Evolutionary conservation across 2,888 invertebrate species (phyloP).

Genomic region (Pediacus dermestoides): DNA sequence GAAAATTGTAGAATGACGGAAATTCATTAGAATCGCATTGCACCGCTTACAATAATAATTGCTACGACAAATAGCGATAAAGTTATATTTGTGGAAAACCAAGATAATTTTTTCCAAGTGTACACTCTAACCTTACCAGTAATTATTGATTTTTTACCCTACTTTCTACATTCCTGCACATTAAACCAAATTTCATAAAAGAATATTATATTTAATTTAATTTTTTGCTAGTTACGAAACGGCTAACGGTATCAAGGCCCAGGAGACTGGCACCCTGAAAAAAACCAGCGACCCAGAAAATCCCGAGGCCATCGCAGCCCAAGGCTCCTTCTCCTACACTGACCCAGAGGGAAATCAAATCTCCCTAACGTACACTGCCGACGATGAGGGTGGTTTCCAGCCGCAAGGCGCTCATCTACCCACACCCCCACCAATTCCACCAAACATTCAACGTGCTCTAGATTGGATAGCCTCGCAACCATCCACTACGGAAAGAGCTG

Average conservation of each 20-base stretch:
- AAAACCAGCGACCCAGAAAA: slow-evolving; percentile 66
- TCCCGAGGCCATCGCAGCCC: slow-evolving; percentile 63
- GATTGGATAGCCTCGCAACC: slow-evolving; percentile 66
- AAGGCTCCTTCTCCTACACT: slow-evolving; percentile 66
- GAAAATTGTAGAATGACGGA: no score
- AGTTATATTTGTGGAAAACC: no score
- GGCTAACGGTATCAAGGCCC: slow-evolving; percentile 76
- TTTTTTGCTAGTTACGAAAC: slow-evolving; percentile 66
- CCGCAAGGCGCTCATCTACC: slow-evolving; percentile 68
- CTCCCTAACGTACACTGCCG: slow-evolving; percentile 65
- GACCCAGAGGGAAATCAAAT: slow-evolving; percentile 70
- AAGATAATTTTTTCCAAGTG: no score
- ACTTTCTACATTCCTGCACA: no score
- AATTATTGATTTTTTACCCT: not conserved
- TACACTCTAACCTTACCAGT: not conserved
- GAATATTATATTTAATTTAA: slow-evolving; percentile 5
- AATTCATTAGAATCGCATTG: no score
- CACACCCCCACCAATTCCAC: slow-evolving; percentile 72
- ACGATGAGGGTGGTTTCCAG: slow-evolving; percentile 63
- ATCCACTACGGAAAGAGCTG: slow-evolving; percentile 49
- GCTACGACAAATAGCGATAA: no score
- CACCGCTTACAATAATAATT: no score
- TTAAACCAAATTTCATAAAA: slow-evolving; percentile 4
- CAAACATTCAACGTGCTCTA: slow-evolving; percentile 70
- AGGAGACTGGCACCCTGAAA: slow-evolving; percentile 74